A percentile compares a stretch with the other conserved stretches of the same genome.
These are phyloP conservation scores for Cydia strobilella DNA, from an alignment of 1,140 invertebrate genomes.

Conservation along the genomic window DNA sequence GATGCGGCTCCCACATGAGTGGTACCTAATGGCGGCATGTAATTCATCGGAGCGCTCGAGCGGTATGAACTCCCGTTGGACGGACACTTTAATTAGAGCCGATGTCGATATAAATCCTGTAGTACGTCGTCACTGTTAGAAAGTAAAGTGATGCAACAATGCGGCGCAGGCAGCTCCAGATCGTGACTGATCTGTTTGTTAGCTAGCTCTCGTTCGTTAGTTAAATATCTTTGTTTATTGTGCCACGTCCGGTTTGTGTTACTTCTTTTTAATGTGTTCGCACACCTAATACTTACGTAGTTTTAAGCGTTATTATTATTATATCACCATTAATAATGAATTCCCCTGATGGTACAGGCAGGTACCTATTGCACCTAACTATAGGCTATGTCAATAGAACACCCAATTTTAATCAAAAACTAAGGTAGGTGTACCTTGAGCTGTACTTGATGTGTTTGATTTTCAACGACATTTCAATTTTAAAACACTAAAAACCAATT, in stretches of 20 bases:
- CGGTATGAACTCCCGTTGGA: conserved; percentile 44
- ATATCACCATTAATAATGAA: too few species aligned
- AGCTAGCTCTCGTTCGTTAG: conserved; percentile 34
- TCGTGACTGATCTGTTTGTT: conserved; percentile 49
- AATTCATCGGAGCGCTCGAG: conserved; percentile 45
- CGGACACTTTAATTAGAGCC: conserved; percentile 59
- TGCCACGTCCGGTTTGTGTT: conserved; percentile 6
- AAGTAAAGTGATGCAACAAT: conserved; percentile 63
- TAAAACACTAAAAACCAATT: neutral
- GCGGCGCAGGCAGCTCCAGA: conserved; percentile 40
- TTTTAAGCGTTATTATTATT: neutral
- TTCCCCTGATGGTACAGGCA: too few species aligned
- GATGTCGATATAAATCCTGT: conserved; percentile 61
- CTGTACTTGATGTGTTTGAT: neutral
- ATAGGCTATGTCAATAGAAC: neutral
- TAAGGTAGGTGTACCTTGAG: neutral
- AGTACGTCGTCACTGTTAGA: conserved; percentile 55
- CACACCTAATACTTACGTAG: neutral
- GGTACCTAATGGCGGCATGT: conserved; percentile 42
- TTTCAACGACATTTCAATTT: neutral
- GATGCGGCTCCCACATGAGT: conserved; percentile 35
- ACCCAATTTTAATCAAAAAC: neutral
- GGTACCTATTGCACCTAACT: too few species aligned
- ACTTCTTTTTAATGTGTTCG: conserved; percentile 10
- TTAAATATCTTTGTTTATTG: conserved; percentile 22